phyloP scores from a whole-genome alignment of 2,888 invertebrate species.

The Torymus aiolomorphi region DNA sequence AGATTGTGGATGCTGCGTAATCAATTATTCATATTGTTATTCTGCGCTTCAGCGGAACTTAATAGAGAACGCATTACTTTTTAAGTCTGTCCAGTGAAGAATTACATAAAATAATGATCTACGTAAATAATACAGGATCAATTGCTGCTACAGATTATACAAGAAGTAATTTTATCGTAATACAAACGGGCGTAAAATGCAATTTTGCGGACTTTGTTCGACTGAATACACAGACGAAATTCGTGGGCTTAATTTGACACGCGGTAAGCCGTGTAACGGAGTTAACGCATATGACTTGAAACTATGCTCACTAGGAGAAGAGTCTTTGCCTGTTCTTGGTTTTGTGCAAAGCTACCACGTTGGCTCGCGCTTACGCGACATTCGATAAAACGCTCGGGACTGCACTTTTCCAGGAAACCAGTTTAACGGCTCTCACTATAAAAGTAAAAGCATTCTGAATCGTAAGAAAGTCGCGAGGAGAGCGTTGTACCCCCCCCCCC shows the following conservation, averaged over 20 bases:
- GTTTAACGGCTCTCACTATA: conserved; percentile 62
- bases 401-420: conserved; percentile 56
- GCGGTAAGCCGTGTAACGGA: background rate
- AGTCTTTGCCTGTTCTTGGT: conserved; percentile 28
- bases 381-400: conserved; percentile 57
- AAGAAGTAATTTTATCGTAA: no score
- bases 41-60: no score
- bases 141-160: no score
- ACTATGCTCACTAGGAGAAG: conserved; percentile 2
- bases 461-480: conserved; percentile 36
- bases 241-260: background rate
- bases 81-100: no score
- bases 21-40: no score
- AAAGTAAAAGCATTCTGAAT: conserved; percentile 62
- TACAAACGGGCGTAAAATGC: no score
- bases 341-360: conserved; percentile 20
- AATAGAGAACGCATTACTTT: no score
- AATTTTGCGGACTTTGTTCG: no score
- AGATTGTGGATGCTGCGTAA: no score
- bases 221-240: no score
- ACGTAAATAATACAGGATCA: no score
- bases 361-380: conserved; percentile 32
- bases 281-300: conserved; percentile 11
- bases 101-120: no score
- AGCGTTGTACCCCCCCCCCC: background rate